Conservation (phyloP, 2,888 invertebrate species). For the Graphium colonna region DNA sequence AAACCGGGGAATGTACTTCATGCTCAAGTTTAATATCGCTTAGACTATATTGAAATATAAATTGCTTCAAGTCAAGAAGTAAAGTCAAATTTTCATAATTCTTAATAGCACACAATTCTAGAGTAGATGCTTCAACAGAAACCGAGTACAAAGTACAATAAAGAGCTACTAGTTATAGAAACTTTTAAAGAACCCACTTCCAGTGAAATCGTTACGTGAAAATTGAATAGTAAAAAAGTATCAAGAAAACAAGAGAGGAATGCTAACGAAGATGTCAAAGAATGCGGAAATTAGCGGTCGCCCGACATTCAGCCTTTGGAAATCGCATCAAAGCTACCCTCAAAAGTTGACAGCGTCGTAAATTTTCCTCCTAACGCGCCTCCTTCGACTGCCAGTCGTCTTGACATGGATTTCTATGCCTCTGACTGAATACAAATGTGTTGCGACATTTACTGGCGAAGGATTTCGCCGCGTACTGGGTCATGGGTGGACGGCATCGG, state of each 20-base stretch:
- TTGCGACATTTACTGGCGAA: slow-evolving; percentile 62
- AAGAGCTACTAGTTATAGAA: too few species aligned
- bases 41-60: too few species aligned
- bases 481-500: slow-evolving; percentile 59
- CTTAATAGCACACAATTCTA: too few species aligned
- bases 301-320: slow-evolving; percentile 4
- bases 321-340: slow-evolving; percentile 38
- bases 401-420: slow-evolving; percentile 77
- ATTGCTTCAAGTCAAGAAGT: too few species aligned
- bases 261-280: slow-evolving; percentile 1
- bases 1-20: too few species aligned
- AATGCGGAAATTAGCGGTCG: slow-evolving; percentile 17
- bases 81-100: too few species aligned
- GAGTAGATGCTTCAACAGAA: too few species aligned
- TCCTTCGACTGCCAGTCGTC: slow-evolving; percentile 65
- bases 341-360: slow-evolving; percentile 49
- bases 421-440: slow-evolving; percentile 70
- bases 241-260: neutral
- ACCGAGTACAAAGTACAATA: too few species aligned
- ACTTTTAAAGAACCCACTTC: too few species aligned
- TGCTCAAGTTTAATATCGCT: too few species aligned
- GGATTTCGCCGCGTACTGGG: slow-evolving; percentile 77
- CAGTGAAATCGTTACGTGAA: neutral
- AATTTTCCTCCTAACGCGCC: slow-evolving; percentile 64
- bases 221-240: slow-evolving; percentile 2